Evolutionary conservation across 2,113 vertebrate genomes (phyloP).

Genomic region (Microtus oregoni): DNA sequence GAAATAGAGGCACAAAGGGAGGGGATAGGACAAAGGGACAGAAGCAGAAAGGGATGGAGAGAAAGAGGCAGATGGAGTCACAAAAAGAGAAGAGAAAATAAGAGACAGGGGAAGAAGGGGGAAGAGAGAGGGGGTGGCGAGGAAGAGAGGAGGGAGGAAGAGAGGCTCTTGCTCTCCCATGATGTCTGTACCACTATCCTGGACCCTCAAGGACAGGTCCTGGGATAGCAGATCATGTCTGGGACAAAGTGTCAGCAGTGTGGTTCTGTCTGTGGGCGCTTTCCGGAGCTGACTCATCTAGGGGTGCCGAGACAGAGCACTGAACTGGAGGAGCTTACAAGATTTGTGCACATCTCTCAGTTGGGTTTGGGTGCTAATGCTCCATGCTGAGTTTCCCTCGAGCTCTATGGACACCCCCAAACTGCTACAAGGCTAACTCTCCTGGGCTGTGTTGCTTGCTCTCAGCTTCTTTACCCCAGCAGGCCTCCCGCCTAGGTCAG

Average conservation of each 20-base stretch:
- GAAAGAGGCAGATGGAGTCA: too few relatives aligned
- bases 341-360: neutral
- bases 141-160: too few relatives aligned
- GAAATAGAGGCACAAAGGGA: neutral
- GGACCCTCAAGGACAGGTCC: neutral
- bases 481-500: neutral
- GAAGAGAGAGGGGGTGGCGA: accelerated
- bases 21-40: accelerated
- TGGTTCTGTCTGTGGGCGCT: neutral
- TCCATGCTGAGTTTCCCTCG: neutral
- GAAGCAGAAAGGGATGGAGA: neutral
- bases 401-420: neutral
- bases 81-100: too few relatives aligned
- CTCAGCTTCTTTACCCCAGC: neutral
- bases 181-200: too few relatives aligned
- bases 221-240: neutral
- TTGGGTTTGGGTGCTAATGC: neutral
- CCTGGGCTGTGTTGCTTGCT: neutral
- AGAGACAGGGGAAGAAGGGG: neutral
- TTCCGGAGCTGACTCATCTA: too few relatives aligned
- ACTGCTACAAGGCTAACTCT: neutral
- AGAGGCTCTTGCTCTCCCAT: neutral
- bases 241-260: neutral
- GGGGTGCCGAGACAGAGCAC: neutral
- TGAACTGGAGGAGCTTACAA: too few relatives aligned